Evolutionary conservation across 2,888 invertebrate species (phyloP).

Genomic region (Papilio gigon): DNA sequence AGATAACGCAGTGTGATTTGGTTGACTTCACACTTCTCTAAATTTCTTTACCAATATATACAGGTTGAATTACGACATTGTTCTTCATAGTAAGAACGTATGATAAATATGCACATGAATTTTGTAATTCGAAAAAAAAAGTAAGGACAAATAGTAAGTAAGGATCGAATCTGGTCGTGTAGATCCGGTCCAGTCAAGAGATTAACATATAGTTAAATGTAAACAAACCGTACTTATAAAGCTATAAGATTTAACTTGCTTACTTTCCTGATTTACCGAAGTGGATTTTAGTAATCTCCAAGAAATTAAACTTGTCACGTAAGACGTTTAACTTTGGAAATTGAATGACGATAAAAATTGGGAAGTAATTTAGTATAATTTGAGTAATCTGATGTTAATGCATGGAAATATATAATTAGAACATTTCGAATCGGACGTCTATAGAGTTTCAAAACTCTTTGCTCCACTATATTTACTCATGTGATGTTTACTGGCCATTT

Average conservation of each 20-base stretch:
- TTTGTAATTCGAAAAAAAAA: no score
- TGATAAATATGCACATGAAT: no score
- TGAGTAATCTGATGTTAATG: neutral
- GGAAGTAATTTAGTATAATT: neutral
- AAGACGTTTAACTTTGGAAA: neutral
- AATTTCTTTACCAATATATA: no score
- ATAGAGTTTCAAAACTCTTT: neutral
- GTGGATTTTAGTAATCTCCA: constrained; percentile 15
- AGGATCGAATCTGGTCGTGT: no score
- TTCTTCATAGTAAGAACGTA: no score
- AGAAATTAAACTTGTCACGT: constrained; percentile 24
- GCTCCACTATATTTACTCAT: neutral
- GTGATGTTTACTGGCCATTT: constrained; percentile 20
- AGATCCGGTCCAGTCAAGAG: no score
- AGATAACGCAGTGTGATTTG: no score
- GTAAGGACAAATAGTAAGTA: no score
- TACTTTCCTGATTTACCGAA: neutral
- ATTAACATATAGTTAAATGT: no score
- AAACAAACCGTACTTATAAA: neutral
- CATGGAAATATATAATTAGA: neutral
- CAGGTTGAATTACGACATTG: no score
- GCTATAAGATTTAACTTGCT: neutral
- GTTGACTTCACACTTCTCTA: no score
- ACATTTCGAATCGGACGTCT: neutral
- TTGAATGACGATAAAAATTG: neutral